These are phyloP conservation scores for Stenopsyche tienmushanensis DNA, from an alignment of 1,140 invertebrate species.

Conservation along the genomic window DNA sequence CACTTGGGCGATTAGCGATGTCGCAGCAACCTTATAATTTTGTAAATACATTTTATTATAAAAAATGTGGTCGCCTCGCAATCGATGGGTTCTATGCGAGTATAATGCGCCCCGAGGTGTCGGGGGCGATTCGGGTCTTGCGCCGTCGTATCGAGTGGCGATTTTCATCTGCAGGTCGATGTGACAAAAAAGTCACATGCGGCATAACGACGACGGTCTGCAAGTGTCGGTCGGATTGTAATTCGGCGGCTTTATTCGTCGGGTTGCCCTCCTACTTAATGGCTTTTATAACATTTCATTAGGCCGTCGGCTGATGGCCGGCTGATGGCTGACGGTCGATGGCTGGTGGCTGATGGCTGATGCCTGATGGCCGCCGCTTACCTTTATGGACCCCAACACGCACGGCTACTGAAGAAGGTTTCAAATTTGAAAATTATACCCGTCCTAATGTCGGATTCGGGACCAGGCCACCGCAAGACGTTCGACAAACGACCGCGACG, in stretches of 20 bases:
- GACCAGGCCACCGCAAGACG: conserved; percentile 1
- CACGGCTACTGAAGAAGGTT: conserved; percentile 38
- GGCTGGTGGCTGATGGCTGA: background rate
- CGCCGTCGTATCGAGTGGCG: background rate
- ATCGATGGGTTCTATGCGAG: conserved; percentile 16
- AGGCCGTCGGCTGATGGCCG: conserved; percentile 20
- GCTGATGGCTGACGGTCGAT: background rate
- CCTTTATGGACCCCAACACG: conserved; percentile 35
- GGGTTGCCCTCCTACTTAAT: conserved; percentile 38
- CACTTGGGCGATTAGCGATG: too few relatives aligned
- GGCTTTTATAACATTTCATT: conserved; percentile 42
- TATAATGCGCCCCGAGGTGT: too few relatives aligned
- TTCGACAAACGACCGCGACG: conserved; percentile 28
- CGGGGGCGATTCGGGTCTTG: background rate
- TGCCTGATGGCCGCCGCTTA: background rate
- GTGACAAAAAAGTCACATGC: conserved; percentile 19
- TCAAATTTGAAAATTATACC: conserved; percentile 36
- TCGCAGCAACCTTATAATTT: conserved; percentile 41
- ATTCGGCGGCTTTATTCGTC: conserved; percentile 9
- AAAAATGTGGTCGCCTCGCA: conserved; percentile 14
- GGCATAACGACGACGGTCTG: too few relatives aligned
- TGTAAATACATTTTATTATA: conserved; percentile 40
- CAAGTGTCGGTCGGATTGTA: conserved; percentile 11
- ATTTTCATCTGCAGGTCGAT: conserved; percentile 8
- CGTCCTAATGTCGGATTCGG: conserved; percentile 14